These are phyloP conservation scores for Myioborus miniatus DNA, from an alignment of 2,797 vertebrate genomes.

Conservation along the genomic window DNA sequence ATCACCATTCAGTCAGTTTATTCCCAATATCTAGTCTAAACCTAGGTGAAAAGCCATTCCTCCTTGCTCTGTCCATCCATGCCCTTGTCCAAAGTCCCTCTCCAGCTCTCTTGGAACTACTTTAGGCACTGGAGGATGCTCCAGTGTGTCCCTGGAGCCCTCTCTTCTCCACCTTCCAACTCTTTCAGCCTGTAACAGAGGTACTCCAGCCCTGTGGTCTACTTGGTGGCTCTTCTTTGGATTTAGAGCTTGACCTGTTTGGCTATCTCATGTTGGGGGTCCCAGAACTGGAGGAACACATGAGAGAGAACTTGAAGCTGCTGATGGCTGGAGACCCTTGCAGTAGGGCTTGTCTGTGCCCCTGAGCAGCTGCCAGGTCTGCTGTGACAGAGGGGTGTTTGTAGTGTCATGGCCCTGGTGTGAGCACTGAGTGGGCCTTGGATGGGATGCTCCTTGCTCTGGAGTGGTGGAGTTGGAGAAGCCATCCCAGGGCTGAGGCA, in stretches of 20 bases:
- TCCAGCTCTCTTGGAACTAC: background rate
- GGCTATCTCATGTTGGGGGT: rapidly evolving
- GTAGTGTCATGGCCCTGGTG: rapidly evolving
- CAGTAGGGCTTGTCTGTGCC: background rate
- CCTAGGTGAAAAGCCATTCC: background rate
- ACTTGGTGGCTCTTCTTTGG: background rate
- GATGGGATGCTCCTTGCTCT: background rate
- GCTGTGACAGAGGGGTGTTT: background rate
- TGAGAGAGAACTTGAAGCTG: background rate
- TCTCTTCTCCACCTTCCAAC: rapidly evolving
- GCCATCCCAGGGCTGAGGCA: background rate
- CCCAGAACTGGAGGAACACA: background rate
- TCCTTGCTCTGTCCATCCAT: background rate
- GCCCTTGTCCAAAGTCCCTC: background rate
- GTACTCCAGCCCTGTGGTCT: background rate
- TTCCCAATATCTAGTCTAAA: background rate
- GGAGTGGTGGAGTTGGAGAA: background rate
- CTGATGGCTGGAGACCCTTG: background rate
- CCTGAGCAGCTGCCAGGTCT: background rate
- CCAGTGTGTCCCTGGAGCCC: background rate
- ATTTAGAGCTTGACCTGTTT: background rate
- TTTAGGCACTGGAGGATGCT: background rate
- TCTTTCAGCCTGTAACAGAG: background rate
- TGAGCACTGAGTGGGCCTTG: background rate
- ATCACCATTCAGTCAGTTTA: background rate